A percentile compares a stretch with the other conserved stretches of the same genome.
These are phyloP conservation scores for Conomelus anceps DNA, from an alignment of 2,888 invertebrate genomes.

Conservation along the genomic window DNA sequence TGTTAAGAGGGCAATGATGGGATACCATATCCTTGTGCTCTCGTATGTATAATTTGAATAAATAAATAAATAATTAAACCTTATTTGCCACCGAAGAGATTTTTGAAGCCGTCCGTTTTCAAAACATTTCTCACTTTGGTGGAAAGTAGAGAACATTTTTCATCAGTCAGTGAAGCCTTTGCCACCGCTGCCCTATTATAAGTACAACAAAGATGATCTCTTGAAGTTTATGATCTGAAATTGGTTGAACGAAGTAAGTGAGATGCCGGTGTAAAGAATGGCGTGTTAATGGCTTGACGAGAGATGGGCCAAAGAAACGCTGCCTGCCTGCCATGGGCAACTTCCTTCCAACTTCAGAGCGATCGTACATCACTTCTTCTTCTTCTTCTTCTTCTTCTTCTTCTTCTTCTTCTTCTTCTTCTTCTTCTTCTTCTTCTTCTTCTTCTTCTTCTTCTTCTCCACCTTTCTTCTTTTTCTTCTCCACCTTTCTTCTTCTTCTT, in stretches of 20 bases:
- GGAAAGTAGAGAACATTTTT: not conserved
- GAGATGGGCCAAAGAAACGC: not conserved
- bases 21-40: no score
- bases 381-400: not conserved
- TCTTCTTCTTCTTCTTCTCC: not conserved
- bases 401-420: not conserved
- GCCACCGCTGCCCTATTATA: not conserved
- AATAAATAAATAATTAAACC: not conserved
- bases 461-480: not conserved
- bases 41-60: no score
- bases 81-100: not conserved
- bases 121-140: not conserved
- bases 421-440: not conserved
- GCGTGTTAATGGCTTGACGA: not conserved
- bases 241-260: not conserved
- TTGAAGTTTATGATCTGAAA: not conserved
- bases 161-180: not conserved
- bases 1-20: no score
- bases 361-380: not conserved
- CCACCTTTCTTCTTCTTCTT: not conserved
- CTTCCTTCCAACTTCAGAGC: not conserved
- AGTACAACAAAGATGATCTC: not conserved
- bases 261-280: not conserved
- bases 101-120: not conserved
- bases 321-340: not conserved